Evolutionary conservation across 2,888 invertebrate genomes (phyloP), one percentile per base, ranked within the genome.

Genomic region (Ormyrus nitidulus): DNA sequence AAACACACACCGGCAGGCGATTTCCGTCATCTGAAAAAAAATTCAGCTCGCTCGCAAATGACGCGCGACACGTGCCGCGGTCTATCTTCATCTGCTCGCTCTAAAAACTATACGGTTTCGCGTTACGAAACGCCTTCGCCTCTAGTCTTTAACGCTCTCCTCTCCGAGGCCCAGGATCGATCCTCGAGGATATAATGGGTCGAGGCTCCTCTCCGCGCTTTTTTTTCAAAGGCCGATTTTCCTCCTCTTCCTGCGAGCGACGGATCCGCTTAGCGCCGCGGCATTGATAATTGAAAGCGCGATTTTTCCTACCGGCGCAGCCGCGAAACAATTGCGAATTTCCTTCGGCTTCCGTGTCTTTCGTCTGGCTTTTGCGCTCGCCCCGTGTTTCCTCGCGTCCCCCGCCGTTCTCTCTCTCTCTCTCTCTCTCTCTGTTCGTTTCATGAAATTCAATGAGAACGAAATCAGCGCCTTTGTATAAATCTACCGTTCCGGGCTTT

Each of bases 211-310:
- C 46, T 69, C 46, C 6, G 13, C 6, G 10, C 11, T 61, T 59
- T 44, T 56, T 5, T 19, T 56, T 5, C 44, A 65, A 48, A 48
- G 64, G 74, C 65, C 72, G 72, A 53, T 53, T 0, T 13, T 62
- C 70, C 56, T 70, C 51, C 62, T 61, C 72, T 62, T 10, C 49
- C 61, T 72, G 61, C 61, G 51, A 72, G 48, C 13, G 46, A 44
- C 59, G 51, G 49, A 49, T 72, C n/a, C 61, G 61, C 61, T 62
- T 53, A 61, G 61, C 61, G 44, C 61, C 61, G 34, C 34, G 72
- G 72, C 72, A 62, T 72, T 72, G 51, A 72, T 72, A 72, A 72
- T 72, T 72, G 72, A 72, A 72, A 72, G 72, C 72, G 51, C 72
- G 51, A 71, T 71, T 71, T 4, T 61, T 71, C 71, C 44, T 13